Evolutionary conservation across 2,113 vertebrate species (phyloP).

Genomic region (Irena cyanogastra): DNA sequence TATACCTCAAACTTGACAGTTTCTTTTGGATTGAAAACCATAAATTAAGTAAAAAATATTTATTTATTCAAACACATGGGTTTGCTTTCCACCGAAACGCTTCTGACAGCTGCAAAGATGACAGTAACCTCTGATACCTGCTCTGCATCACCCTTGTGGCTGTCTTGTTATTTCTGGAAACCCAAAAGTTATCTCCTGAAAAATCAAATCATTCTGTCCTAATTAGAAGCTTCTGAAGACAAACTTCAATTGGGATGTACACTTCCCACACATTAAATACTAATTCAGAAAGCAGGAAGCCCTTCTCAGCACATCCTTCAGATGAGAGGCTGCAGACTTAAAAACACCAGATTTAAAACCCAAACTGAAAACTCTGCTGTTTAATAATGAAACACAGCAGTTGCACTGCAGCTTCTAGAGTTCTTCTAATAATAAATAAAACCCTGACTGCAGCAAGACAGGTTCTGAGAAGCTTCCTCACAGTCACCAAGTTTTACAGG

Average conservation of each 20-base stretch:
- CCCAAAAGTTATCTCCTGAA: background rate
- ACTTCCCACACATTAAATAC: background rate
- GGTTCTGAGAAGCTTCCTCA: background rate
- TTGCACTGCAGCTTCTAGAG: background rate
- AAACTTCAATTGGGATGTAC: background rate
- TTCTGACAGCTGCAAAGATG: slow-evolving; percentile 25
- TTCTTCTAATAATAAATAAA: background rate
- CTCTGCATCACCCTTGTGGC: background rate
- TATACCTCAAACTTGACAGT: slow-evolving; percentile 57
- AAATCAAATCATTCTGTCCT: slow-evolving; percentile 52
- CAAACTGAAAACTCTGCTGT: background rate
- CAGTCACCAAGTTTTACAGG: background rate
- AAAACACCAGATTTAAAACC: slow-evolving; percentile 17
- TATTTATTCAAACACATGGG: slow-evolving; percentile 66
- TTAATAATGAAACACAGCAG: slow-evolving; percentile 29
- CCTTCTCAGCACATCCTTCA: background rate
- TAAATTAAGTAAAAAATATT: slow-evolving; percentile 64
- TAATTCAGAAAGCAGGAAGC: slow-evolving; percentile 21
- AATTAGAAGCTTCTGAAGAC: slow-evolving; percentile 52
- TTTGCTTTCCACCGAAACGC: slow-evolving; percentile 50
- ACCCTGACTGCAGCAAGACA: background rate
- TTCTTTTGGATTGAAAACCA: slow-evolving; percentile 39
- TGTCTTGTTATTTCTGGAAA: slow-evolving; percentile 38
- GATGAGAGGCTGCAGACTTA: background rate
- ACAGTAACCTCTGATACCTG: slow-evolving; percentile 5